phyloP scores from a whole-genome alignment of 2,888 invertebrate species.

The Liodrosophila aerea region DNA sequence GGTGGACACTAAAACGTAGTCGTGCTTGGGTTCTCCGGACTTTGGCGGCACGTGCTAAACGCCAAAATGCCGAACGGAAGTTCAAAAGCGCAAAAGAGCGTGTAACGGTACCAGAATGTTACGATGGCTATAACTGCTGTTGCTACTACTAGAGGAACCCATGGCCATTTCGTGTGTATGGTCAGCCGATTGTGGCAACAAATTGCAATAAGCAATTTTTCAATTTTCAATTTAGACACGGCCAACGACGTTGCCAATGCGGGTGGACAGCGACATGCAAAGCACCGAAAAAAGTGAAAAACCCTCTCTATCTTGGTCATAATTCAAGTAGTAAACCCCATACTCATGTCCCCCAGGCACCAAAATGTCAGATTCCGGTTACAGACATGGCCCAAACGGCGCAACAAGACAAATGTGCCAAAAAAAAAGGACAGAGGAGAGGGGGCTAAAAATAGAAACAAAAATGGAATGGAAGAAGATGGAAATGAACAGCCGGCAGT shows the following conservation, averaged over 20 bases:
- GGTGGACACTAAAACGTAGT: constrained; percentile 24
- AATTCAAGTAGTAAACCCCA: constrained; percentile 40
- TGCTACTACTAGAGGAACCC: not conserved
- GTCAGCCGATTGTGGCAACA: constrained; percentile 72
- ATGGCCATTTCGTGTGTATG: constrained; percentile 28
- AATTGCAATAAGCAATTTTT: constrained; percentile 77
- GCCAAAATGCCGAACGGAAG: constrained; percentile 68
- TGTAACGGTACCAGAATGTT: constrained; percentile 48
- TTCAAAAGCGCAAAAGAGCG: constrained; percentile 67
- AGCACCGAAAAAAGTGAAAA: constrained; percentile 23
- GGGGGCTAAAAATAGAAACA: too few relatives aligned
- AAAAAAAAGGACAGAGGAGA: constrained; percentile 9
- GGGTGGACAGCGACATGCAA: constrained; percentile 55
- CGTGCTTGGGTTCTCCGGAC: constrained; percentile 6
- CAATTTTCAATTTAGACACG: constrained; percentile 76
- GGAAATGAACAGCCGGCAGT: constrained; percentile 12
- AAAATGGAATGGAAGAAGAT: too few relatives aligned
- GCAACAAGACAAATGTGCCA: constrained; percentile 55
- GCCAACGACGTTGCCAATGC: constrained; percentile 42
- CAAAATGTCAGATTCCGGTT: constrained; percentile 32
- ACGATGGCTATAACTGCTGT: constrained; percentile 4
- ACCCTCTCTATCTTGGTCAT: constrained; percentile 34
- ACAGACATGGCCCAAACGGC: constrained; percentile 33
- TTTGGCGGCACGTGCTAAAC: constrained; percentile 60
- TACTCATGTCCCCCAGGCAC: constrained; percentile 13